Evolutionary conservation across 2,797 vertebrate species (phyloP).

Genomic region (Hybognathus amarus): DNA sequence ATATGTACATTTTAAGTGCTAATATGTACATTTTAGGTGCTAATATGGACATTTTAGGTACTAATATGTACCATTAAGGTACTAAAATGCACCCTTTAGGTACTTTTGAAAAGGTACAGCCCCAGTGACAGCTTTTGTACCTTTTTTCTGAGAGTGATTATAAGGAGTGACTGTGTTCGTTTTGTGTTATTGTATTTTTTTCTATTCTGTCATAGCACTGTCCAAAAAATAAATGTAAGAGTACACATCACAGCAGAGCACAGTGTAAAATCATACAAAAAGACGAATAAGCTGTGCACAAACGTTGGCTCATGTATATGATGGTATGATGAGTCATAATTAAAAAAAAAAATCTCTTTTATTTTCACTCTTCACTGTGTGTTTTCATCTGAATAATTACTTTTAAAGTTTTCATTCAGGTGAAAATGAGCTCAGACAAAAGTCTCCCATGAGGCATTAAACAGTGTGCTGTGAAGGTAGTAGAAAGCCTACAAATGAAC

Average conservation of each 20-base stretch:
- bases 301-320: background rate
- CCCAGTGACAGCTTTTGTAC: too few species aligned
- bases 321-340: background rate
- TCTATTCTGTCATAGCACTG: background rate
- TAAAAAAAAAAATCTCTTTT: too few species aligned
- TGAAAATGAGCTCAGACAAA: background rate
- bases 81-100: too few species aligned
- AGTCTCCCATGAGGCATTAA: background rate
- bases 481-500: background rate
- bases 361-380: background rate
- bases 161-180: background rate
- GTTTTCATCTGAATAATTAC: background rate
- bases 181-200: background rate
- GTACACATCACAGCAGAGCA: background rate
- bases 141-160: too few species aligned
- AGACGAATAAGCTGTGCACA: background rate
- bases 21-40: too few species aligned
- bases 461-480: background rate
- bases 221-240: too few species aligned
- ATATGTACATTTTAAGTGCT: too few species aligned
- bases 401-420: background rate
- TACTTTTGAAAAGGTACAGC: too few species aligned
- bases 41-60: too few species aligned
- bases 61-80: too few species aligned
- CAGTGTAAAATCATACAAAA: too few species aligned